Evolutionary conservation across 64 coral and sea anemone species (phyloP), one percentile per base, ranked within the genome.

Genomic region (Dendrophyllia cribrosa): DNA sequence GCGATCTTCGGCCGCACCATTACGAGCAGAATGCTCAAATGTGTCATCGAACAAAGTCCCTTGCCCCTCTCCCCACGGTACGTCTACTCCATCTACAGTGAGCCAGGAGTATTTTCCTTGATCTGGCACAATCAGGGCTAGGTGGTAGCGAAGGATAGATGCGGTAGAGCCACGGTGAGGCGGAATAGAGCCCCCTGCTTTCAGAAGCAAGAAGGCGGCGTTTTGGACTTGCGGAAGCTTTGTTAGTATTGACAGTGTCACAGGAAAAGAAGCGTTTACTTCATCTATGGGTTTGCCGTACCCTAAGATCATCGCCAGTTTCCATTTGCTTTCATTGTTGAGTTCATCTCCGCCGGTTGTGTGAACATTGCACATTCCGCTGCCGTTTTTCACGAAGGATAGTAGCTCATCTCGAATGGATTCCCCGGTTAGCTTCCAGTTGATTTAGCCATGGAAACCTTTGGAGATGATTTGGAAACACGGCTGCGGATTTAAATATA

Each of bases 161-260:
- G 76, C 76, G 9, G 76, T 78, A 14, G 76, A 78, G 1, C 76
- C 76, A 78, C 20, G 1, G 53, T 78, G 76, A 7, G 76, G 52
- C 11, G 76, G 76, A 58, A 78, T 78, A n/a, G 76, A 78, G 1
- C 76, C 76, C 10, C 51, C 76, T 58, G 51, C 76, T 26, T 78
- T 78, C 51, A 78, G 76, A 58, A 78, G 76, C 23, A 51, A 78
- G 52, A 78, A 78, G 23, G 76, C 76, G 12, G 76, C 76, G 22
- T 78, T 78, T n/a, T 78, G 76, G 58, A 78, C 76, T 78, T 78
- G 52, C 21, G 76, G 52, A 78, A 78, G 76, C 76, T 58, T 58
- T 58, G 19, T 12, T 10, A 78, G 22, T 24, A 78, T 78, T 2
- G 76, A 78, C 20, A 78, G 51, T 9, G 76, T 78, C 10, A 78